Evolutionary conservation across 2,113 vertebrate genomes (phyloP).

Genomic region (Mustelus asterias): DNA sequence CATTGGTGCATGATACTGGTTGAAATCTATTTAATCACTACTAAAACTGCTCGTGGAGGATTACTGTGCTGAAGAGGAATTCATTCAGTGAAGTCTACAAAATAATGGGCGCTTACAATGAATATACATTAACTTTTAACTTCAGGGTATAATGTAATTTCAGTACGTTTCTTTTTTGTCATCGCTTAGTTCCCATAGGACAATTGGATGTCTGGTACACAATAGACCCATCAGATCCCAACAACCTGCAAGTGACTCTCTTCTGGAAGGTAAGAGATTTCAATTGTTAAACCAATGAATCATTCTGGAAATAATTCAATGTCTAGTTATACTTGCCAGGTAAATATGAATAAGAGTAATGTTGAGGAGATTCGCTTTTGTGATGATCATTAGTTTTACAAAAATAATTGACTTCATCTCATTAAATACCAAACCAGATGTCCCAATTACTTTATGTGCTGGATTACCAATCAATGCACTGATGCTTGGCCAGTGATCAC

Average conservation of each 20-base stretch:
- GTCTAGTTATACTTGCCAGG: neutral
- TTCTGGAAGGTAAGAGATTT: constrained; percentile 62
- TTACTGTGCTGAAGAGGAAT: neutral
- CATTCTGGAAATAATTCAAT: neutral
- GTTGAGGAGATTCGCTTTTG: too few species aligned
- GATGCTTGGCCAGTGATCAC: neutral
- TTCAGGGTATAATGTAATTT: neutral
- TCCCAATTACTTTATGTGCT: neutral
- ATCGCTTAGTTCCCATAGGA: constrained; percentile 48
- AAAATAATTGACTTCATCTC: neutral
- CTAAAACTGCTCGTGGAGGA: neutral
- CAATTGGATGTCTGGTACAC: constrained; percentile 55
- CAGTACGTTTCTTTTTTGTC: neutral
- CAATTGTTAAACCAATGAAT: neutral
- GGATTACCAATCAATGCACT: too few species aligned
- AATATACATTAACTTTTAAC: neutral
- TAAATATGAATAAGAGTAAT: too few species aligned
- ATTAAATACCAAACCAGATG: neutral
- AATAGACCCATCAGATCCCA: constrained; percentile 33
- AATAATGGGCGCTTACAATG: neutral
- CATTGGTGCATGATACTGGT: neutral
- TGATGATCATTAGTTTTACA: neutral
- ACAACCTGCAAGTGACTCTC: constrained; percentile 49
- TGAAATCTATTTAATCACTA: neutral
- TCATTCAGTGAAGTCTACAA: too few species aligned